Evolutionary conservation across 1,140 invertebrate species (phyloP).

Genomic region (Drosophila bocki): DNA sequence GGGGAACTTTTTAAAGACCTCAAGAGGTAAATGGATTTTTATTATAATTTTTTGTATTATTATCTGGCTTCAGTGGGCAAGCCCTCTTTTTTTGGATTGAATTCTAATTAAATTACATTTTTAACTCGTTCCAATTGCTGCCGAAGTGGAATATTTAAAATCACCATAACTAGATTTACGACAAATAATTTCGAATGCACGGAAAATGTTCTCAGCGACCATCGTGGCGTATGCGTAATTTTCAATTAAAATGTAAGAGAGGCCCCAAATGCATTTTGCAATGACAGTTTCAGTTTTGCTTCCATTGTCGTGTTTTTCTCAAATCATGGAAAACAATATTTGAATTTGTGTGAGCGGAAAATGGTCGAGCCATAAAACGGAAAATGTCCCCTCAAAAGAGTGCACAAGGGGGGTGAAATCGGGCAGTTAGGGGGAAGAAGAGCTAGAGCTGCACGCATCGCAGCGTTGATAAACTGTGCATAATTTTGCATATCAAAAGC

Average conservation of each 20-base stretch:
- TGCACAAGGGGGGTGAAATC: not conserved
- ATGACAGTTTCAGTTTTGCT: slow-evolving; percentile 39
- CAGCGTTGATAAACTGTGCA: slow-evolving; percentile 77
- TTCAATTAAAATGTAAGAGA: slow-evolving; percentile 61
- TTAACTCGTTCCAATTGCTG: not conserved
- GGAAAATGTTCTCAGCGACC: slow-evolving; percentile 9
- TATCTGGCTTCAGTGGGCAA: not conserved
- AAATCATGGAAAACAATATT: slow-evolving; percentile 55
- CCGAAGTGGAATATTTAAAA: slow-evolving; percentile 15
- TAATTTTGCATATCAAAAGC: slow-evolving; percentile 80
- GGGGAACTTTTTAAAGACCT: not conserved
- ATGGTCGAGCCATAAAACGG: slow-evolving; percentile 36
- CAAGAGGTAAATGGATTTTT: not conserved
- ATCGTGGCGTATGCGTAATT: slow-evolving; percentile 54
- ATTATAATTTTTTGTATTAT: not conserved
- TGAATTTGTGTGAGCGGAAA: slow-evolving; percentile 48
- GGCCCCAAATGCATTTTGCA: slow-evolving; percentile 47
- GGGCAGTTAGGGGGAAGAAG: slow-evolving; percentile 19
- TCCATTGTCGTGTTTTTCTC: slow-evolving; percentile 44
- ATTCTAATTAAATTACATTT: not conserved
- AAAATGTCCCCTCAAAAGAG: slow-evolving; percentile 17
- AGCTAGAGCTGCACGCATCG: slow-evolving; percentile 44
- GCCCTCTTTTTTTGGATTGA: not conserved
- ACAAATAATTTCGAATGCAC: slow-evolving; percentile 17
- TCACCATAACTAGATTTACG: slow-evolving; percentile 9